These are phyloP conservation scores for Dasypogon diadema DNA, from an alignment of 2,888 invertebrate genomes.

Conservation along the genomic window DNA sequence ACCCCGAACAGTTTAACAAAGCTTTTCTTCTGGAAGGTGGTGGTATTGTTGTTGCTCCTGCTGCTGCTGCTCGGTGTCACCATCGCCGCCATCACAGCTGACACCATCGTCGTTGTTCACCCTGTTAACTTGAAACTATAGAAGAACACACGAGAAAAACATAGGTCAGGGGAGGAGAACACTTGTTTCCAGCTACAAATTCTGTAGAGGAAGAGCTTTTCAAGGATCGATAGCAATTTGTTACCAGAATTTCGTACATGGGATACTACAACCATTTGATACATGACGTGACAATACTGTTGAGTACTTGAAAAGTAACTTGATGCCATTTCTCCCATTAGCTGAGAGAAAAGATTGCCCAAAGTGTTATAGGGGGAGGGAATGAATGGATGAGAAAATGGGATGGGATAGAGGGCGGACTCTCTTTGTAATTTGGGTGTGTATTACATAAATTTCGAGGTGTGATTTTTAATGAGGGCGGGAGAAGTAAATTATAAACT, in stretches of 20 bases:
- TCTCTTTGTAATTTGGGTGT: not conserved
- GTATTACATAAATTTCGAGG: not conserved
- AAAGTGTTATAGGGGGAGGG: not conserved
- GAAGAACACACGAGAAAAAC: not conserved
- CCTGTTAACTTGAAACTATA: not conserved
- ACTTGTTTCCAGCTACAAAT: not conserved
- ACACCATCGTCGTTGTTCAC: not conserved
- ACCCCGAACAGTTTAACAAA: not conserved
- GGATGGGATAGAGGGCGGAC: no score
- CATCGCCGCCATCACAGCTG: no score
- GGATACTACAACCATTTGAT: constrained; percentile 2
- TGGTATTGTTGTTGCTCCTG: not conserved
- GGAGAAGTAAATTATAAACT: not conserved
- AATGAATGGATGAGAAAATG: no score
- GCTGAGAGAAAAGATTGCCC: not conserved
- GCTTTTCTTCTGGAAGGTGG: not conserved
- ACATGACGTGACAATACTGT: constrained; percentile 11
- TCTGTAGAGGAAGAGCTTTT: not conserved
- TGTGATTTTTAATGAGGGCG: not conserved
- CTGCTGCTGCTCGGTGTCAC: not conserved
- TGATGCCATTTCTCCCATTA: not conserved
- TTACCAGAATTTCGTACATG: not conserved
- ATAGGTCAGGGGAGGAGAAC: not conserved
- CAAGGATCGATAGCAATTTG: constrained; percentile 9
- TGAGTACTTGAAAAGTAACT: not conserved